These are phyloP conservation scores for Chiloscyllium punctatum DNA, from an alignment of 2,797 vertebrate genomes.

Conservation along the genomic window DNA sequence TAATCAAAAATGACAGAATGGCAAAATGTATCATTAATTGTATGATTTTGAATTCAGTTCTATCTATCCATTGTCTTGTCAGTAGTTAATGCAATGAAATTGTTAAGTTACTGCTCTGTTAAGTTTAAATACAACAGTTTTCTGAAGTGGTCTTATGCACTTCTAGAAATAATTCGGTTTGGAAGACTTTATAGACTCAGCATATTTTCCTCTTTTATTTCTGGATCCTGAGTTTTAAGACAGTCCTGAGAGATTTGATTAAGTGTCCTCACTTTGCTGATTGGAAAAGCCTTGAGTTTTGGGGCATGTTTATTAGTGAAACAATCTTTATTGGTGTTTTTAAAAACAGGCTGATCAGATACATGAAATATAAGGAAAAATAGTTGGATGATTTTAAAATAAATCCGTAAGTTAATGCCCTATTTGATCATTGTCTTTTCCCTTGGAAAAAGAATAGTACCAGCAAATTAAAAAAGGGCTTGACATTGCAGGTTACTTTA, in stretches of 20 bases:
- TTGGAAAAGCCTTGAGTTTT: background rate
- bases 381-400: background rate
- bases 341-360: too few relatives aligned
- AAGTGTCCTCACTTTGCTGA: background rate
- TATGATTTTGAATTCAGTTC: background rate
- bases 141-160: background rate
- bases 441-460: background rate
- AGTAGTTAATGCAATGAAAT: background rate
- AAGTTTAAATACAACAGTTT: background rate
- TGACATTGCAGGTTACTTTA: background rate
- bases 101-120: too few relatives aligned
- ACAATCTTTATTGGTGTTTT: background rate
- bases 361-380: background rate
- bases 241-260: background rate
- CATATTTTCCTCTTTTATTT: background rate
- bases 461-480: background rate
- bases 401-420: background rate
- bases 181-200: background rate
- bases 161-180: background rate
- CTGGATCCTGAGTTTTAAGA: background rate
- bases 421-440: background rate
- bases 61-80: background rate
- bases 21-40: background rate
- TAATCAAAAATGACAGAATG: background rate
- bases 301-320: background rate